Conservation (phyloP, 2,888 invertebrate genomes). For the Lithophane ornitopus region DNA sequence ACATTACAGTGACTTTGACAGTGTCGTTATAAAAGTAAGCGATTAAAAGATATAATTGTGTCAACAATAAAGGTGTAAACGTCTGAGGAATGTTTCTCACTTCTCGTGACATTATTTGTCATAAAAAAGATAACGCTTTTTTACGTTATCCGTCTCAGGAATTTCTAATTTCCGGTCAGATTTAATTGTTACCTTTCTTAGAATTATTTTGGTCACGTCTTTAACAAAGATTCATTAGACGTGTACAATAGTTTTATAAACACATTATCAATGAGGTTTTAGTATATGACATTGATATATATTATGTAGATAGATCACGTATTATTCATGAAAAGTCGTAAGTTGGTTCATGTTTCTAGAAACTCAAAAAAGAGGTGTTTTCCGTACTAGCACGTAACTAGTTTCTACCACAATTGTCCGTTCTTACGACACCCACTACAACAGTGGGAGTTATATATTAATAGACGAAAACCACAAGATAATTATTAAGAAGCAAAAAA, state of each 20-base stretch:
- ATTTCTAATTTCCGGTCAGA: slow-evolving; percentile 85
- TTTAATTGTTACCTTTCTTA: slow-evolving; percentile 72
- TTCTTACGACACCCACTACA: not conserved
- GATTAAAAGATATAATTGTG: slow-evolving; percentile 62
- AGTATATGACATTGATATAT: not conserved
- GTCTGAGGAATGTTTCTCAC: slow-evolving; percentile 57
- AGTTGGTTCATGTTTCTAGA: not conserved
- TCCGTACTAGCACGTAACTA: no score
- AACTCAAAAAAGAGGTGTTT: not conserved
- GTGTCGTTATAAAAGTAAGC: slow-evolving; percentile 50
- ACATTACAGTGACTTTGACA: slow-evolving; percentile 43
- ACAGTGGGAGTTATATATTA: not conserved
- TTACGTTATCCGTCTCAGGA: slow-evolving; percentile 71
- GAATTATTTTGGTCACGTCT: slow-evolving; percentile 62
- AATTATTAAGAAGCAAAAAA: not conserved
- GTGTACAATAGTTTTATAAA: slow-evolving; percentile 3
- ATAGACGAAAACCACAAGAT: not conserved
- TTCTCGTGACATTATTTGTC: slow-evolving; percentile 69
- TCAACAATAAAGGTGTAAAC: slow-evolving; percentile 63
- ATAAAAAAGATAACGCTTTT: slow-evolving; percentile 69
- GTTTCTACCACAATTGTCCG: not conserved
- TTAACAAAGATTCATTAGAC: slow-evolving; percentile 27
- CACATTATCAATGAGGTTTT: not conserved
- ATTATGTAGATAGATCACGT: not conserved
- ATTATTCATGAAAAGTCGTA: not conserved